Percentiles rank a stretch among this genome's conserved stretches.
These are phyloP conservation scores for Apis florea DNA, from an alignment of 1,140 invertebrate species.

Conservation along the genomic window DNA sequence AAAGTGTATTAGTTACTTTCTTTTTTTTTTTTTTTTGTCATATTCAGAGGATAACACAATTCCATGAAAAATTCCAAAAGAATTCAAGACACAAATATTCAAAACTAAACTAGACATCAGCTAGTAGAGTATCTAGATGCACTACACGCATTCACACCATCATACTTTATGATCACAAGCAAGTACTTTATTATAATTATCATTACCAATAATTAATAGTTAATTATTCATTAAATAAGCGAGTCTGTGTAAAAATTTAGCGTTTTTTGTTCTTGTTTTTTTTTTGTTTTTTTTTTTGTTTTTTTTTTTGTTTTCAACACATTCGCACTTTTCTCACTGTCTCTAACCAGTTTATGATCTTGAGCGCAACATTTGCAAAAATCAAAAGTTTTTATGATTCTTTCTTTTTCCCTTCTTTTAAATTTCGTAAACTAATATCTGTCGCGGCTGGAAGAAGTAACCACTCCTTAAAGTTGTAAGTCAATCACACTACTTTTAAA, in stretches of 20 bases:
- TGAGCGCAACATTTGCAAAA: slow-evolving; percentile 61
- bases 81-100: slow-evolving; percentile 21
- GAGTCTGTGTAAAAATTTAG: slow-evolving; percentile 73
- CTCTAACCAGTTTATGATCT: slow-evolving; percentile 55
- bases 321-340: slow-evolving; percentile 58
- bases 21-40: not conserved
- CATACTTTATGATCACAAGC: slow-evolving; percentile 66
- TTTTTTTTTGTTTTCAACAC: slow-evolving; percentile 41
- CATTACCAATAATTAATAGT: slow-evolving; percentile 66
- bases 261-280: slow-evolving; percentile 35
- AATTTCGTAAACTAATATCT: slow-evolving; percentile 52
- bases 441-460: slow-evolving; percentile 61
- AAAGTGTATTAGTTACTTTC: slow-evolving; percentile 18
- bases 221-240: slow-evolving; percentile 71
- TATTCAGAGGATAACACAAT: slow-evolving; percentile 29
- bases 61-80: slow-evolving; percentile 10
- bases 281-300: slow-evolving; percentile 39
- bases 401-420: slow-evolving; percentile 46
- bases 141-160: slow-evolving; percentile 60
- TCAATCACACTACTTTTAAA: slow-evolving; percentile 55
- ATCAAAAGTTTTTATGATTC: slow-evolving; percentile 52
- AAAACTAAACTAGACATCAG: slow-evolving; percentile 32
- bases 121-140: slow-evolving; percentile 53
- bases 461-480: slow-evolving; percentile 50
- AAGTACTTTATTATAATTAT: slow-evolving; percentile 66